A percentile compares a stretch with the other conserved stretches of the same genome.
Conservation (phyloP, 2,113 vertebrate species). For the Notarius lentiginosus region DNA sequence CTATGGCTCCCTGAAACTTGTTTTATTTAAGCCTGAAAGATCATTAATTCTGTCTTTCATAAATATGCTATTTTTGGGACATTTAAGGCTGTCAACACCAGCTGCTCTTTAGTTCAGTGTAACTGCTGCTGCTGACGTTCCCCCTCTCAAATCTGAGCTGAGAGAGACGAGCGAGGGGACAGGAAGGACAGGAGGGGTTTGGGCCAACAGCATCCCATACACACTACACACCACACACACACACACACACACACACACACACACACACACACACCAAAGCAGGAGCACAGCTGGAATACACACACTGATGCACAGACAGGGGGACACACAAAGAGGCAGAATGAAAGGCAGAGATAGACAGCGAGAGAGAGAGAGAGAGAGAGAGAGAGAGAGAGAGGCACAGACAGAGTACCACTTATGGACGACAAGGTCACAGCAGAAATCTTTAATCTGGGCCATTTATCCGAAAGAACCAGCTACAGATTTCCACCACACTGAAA, state of each 20-base stretch:
- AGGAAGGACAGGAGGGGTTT: conserved; percentile 19
- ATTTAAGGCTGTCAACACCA: conserved; percentile 53
- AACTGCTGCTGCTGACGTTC: conserved; percentile 26
- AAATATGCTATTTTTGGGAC: conserved; percentile 53
- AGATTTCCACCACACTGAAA: conserved; percentile 18
- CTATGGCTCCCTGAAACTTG: conserved; percentile 49
- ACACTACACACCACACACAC: conserved; percentile 16
- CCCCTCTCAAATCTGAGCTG: conserved; percentile 10
- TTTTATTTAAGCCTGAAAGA: conserved; percentile 45
- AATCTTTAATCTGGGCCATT: conserved; percentile 22
- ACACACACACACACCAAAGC: conserved; percentile 36
- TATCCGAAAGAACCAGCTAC: conserved; percentile 24
- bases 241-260: conserved; percentile 2
- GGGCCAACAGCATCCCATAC: conserved; percentile 22
- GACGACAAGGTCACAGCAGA: conserved; percentile 29
- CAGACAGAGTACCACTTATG: background rate
- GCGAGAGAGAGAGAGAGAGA: background rate
- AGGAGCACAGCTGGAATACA: conserved; percentile 38
- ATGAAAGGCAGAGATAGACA: conserved; percentile 33
- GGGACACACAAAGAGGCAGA: conserved; percentile 33
- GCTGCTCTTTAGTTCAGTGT: conserved; percentile 45
- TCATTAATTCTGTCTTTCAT: conserved; percentile 51
- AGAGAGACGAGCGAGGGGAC: conserved; percentile 12
- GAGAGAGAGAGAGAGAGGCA: background rate
- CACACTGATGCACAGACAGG: conserved; percentile 33